phyloP scores from a whole-genome alignment of 37 sponge, comb jelly and placozoan species.

The Beroe forskalii region DNA sequence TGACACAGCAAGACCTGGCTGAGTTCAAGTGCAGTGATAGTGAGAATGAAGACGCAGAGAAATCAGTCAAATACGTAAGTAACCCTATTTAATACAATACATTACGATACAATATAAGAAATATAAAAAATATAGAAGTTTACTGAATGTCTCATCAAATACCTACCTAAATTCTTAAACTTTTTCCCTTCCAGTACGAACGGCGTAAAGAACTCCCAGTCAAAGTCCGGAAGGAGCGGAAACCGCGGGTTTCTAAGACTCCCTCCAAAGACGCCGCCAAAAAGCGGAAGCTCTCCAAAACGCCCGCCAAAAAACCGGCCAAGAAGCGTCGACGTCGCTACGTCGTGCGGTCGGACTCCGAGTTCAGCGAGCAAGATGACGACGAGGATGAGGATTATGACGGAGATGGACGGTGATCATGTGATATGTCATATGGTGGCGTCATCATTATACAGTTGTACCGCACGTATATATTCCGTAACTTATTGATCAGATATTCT shows the following conservation, averaged over 20 bases:
- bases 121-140: too few relatives aligned
- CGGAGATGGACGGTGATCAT: neutral
- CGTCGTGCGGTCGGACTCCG: slow-evolving; percentile 35
- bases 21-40: slow-evolving; percentile 59
- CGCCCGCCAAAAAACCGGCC: neutral
- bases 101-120: too few relatives aligned
- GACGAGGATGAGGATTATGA: slow-evolving; percentile 24
- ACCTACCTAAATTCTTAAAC: too few relatives aligned
- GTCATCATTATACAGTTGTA: too few relatives aligned
- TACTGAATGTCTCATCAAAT: too few relatives aligned
- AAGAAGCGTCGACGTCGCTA: slow-evolving; percentile 27
- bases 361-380: slow-evolving; percentile 29
- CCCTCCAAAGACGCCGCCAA: slow-evolving; percentile 4
- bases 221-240: slow-evolving; percentile 36
- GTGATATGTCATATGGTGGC: slow-evolving; percentile 2
- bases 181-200: slow-evolving; percentile 53
- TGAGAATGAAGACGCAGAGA: slow-evolving; percentile 38
- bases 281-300: neutral
- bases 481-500: too few relatives aligned
- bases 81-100: too few relatives aligned
- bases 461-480: too few relatives aligned
- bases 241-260: slow-evolving; percentile 48
- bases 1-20: slow-evolving; percentile 57
- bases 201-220: slow-evolving; percentile 36
- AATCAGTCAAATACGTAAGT: slow-evolving; percentile 63